A percentile compares a stretch with the other conserved stretches of the same genome.
phyloP scores from a whole-genome alignment of 1,140 invertebrate species.

The Prorops nasuta region DNA sequence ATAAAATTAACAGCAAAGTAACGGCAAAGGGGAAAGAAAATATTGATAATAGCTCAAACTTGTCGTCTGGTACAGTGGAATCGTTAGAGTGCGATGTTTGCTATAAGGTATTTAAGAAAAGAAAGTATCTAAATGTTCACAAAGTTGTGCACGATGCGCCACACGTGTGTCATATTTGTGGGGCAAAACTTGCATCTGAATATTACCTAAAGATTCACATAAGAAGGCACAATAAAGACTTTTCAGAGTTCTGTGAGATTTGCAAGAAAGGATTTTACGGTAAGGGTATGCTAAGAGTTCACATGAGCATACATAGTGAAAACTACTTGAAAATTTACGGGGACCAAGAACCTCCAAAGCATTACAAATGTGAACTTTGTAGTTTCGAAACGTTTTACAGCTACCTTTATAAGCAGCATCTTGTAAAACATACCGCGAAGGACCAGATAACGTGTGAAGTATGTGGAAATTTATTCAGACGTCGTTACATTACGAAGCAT shows the following conservation, averaged over 20 bases:
- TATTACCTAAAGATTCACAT: constrained; percentile 39
- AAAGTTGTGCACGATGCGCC: constrained; percentile 28
- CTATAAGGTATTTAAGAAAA: constrained; percentile 37
- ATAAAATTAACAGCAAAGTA: no score
- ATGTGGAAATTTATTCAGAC: constrained; percentile 58
- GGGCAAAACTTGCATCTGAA: constrained; percentile 30
- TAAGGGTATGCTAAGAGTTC: constrained; percentile 53
- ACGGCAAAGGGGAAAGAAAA: no score
- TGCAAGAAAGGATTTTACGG: constrained; percentile 73
- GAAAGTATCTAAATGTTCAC: constrained; percentile 38
- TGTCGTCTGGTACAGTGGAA: no score
- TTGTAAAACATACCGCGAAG: constrained; percentile 57
- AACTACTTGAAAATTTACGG: constrained; percentile 37
- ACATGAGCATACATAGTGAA: constrained; percentile 37
- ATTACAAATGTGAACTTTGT: constrained; percentile 35
- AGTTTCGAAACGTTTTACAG: constrained; percentile 36
- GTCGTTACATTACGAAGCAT: constrained; percentile 63
- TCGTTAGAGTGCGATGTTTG: constrained; percentile 66
- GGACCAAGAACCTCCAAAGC: constrained; percentile 24
- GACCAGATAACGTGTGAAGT: constrained; percentile 59
- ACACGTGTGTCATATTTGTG: constrained; percentile 40
- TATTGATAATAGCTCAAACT: constrained; percentile 79
- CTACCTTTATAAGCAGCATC: constrained; percentile 52
- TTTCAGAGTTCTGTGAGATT: constrained; percentile 58
- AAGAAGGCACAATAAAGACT: constrained; percentile 42